Conservation (phyloP, 2,113 vertebrate genomes). For the Proterorhinus semilunaris region DNA sequence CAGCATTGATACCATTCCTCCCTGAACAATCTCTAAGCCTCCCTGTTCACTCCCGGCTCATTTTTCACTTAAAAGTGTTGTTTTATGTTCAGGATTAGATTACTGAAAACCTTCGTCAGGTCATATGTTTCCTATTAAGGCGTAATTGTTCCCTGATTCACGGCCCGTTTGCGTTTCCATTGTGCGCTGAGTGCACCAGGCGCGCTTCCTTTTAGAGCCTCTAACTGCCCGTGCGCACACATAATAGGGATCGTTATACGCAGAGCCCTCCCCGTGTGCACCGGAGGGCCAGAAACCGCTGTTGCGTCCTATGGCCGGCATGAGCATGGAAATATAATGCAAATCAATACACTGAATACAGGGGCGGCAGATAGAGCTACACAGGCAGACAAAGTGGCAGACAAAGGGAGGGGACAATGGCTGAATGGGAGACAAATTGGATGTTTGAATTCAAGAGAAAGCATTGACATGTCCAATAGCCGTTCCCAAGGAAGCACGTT, state of each 20-base stretch:
- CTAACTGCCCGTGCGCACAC: slow-evolving; percentile 25
- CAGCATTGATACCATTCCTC: not conserved
- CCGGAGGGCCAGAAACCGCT: slow-evolving; percentile 10
- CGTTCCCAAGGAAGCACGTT: too few relatives aligned
- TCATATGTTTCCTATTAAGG: slow-evolving; percentile 24
- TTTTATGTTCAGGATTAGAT: slow-evolving; percentile 13
- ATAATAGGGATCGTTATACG: slow-evolving; percentile 31
- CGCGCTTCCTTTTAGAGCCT: not conserved
- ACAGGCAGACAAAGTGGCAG: slow-evolving; percentile 6
- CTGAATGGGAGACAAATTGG: not conserved
- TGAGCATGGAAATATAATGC: slow-evolving; percentile 62
- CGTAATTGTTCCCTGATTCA: slow-evolving; percentile 30
- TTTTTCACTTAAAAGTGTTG: slow-evolving; percentile 5
- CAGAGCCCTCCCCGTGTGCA: slow-evolving; percentile 33
- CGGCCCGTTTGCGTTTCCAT: slow-evolving; percentile 35
- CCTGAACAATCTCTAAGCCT: not conserved
- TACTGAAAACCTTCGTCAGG: slow-evolving; percentile 14
- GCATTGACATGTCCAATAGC: not conserved
- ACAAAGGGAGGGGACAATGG: not conserved
- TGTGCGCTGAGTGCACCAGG: slow-evolving; percentile 19
- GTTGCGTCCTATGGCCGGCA: slow-evolving; percentile 20
- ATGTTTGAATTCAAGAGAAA: not conserved
- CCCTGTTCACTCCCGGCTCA: not conserved
- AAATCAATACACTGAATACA: slow-evolving; percentile 43
- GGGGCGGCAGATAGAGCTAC: slow-evolving; percentile 24